A percentile compares a stretch with the other conserved stretches of the same genome.
phyloP scores from a whole-genome alignment of 2,888 invertebrate species.

The Chydorus sphaericus region DNA sequence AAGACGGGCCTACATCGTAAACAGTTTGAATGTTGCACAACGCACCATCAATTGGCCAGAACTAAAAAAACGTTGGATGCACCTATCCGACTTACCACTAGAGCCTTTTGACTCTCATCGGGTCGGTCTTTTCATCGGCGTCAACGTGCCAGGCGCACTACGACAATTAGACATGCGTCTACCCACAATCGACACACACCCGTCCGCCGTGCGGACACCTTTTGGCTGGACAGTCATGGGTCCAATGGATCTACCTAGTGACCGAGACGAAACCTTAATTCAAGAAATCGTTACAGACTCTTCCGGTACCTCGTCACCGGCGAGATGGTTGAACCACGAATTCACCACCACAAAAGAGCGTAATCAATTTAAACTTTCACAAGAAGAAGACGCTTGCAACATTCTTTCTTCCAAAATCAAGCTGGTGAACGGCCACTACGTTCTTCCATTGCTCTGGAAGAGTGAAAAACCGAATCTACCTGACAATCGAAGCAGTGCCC shows the following conservation, averaged over 20 bases:
- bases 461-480: not conserved
- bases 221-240: conserved; percentile 3
- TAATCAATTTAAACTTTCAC: not conserved
- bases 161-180: not conserved
- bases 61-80: not conserved
- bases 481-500: not conserved
- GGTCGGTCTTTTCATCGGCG: not conserved
- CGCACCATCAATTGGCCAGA: not conserved
- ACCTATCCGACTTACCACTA: not conserved
- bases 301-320: too few species aligned
- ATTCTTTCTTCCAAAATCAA: not conserved
- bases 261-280: not conserved
- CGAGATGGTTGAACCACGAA: too few species aligned
- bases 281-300: not conserved
- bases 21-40: not conserved
- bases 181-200: not conserved
- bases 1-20: not conserved
- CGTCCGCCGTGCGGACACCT: not conserved
- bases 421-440: not conserved
- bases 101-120: not conserved
- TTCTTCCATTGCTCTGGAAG: not conserved
- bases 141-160: not conserved
- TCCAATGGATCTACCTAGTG: not conserved
- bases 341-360: not conserved
- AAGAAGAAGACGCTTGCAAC: not conserved